phyloP scores from a whole-genome alignment of 2,113 vertebrate genomes.

The Lycaon pictus region DNA sequence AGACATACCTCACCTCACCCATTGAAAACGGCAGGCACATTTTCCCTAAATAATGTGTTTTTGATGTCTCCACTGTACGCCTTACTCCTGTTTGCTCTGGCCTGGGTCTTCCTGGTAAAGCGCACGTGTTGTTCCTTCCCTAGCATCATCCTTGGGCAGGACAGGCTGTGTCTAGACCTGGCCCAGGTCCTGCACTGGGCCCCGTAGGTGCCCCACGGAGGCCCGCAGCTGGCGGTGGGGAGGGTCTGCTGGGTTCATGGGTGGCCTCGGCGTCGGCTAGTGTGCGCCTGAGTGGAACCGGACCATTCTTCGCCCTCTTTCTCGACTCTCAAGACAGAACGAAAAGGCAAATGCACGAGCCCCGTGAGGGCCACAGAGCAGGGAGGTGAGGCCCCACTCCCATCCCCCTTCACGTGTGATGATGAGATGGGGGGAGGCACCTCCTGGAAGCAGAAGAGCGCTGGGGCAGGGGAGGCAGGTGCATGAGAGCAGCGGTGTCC shows the following conservation, averaged over 20 bases:
- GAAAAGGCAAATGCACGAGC: background rate
- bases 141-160: background rate
- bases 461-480: fast-evolving
- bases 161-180: background rate
- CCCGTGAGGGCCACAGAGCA: fast-evolving
- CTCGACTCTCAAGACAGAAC: background rate
- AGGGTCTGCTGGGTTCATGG: fast-evolving
- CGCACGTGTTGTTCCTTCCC: background rate
- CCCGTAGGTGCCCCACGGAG: fast-evolving
- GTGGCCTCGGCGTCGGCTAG: fast-evolving
- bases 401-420: background rate
- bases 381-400: fast-evolving
- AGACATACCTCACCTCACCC: background rate
- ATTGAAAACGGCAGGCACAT: background rate
- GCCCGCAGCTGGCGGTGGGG: fast-evolving
- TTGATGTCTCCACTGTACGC: background rate
- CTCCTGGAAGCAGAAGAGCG: background rate
- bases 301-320: background rate
- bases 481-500: background rate
- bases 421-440: fast-evolving
- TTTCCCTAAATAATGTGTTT: background rate
- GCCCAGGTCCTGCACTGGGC: fast-evolving
- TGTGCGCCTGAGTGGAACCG: background rate
- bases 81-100: background rate
- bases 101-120: background rate